Conservation (phyloP, 2,113 vertebrate species). For the Coreoperca whiteheadi region DNA sequence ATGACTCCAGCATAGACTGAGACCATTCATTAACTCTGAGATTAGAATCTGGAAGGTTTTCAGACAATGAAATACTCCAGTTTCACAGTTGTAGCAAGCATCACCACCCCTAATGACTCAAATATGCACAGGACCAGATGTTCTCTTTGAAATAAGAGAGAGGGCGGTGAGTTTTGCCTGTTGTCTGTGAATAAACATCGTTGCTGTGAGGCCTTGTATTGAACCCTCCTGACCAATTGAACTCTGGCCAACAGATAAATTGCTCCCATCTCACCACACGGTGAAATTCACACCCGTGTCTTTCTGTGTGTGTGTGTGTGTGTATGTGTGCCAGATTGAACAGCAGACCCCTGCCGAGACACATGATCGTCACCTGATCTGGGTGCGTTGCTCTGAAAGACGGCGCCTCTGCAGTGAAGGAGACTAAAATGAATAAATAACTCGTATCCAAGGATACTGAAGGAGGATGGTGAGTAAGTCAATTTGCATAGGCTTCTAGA, state of each 20-base stretch:
- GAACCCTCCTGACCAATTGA: slow-evolving; percentile 53
- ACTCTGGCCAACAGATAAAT: slow-evolving; percentile 33
- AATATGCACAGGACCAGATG: slow-evolving; percentile 50
- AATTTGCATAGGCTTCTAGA: slow-evolving; percentile 66
- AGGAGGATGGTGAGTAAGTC: slow-evolving; percentile 60
- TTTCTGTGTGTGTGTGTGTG: not conserved
- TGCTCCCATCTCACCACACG: slow-evolving; percentile 54
- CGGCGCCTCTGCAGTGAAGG: slow-evolving; percentile 33
- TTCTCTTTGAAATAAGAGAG: slow-evolving; percentile 45
- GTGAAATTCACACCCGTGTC: slow-evolving; percentile 52
- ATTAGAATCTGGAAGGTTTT: slow-evolving; percentile 37
- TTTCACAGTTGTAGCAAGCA: slow-evolving; percentile 36
- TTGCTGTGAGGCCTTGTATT: slow-evolving; percentile 43
- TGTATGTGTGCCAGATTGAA: not conserved
- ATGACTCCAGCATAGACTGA: slow-evolving; percentile 11
- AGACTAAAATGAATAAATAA: slow-evolving; percentile 60
- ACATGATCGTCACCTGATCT: slow-evolving; percentile 59
- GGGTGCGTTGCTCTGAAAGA: slow-evolving; percentile 31
- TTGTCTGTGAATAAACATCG: slow-evolving; percentile 64
- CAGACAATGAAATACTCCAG: slow-evolving; percentile 25
- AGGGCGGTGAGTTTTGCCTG: slow-evolving; percentile 15
- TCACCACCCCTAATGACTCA: slow-evolving; percentile 23
- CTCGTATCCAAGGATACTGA: slow-evolving; percentile 66
- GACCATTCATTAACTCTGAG: slow-evolving; percentile 26
- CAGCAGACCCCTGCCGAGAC: slow-evolving; percentile 35